phyloP scores from a whole-genome alignment of 2,113 vertebrate species.

The Mesoclemmys tuberculata region DNA sequence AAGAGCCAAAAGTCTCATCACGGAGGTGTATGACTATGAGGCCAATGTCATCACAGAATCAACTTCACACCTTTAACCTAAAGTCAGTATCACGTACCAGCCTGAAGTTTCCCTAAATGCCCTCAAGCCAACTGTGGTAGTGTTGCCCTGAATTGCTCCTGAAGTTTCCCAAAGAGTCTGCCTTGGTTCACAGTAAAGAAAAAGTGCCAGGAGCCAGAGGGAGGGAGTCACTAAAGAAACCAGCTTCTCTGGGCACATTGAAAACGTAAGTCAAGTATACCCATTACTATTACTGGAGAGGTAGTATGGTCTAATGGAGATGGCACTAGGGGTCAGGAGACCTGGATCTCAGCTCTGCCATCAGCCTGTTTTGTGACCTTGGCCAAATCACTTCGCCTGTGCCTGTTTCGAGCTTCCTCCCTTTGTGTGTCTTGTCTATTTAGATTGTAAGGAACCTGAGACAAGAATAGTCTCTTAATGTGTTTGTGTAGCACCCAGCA shows the following conservation, averaged over 20 bases:
- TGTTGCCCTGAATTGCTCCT: background rate
- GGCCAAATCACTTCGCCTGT: background rate
- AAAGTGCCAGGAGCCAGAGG: background rate
- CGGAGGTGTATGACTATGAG: background rate
- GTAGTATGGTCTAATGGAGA: background rate
- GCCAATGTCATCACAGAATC: background rate
- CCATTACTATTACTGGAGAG: background rate
- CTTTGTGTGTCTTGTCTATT: background rate
- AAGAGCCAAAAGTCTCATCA: background rate
- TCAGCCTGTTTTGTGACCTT: background rate
- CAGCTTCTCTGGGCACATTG: background rate
- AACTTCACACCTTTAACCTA: background rate
- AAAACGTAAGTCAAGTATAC: background rate
- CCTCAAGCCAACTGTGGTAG: background rate
- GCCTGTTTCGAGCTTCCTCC: background rate
- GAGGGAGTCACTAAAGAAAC: background rate
- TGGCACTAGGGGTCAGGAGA: background rate
- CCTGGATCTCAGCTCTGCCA: background rate
- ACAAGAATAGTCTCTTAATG: background rate
- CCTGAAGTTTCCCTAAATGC: background rate
- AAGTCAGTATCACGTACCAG: background rate
- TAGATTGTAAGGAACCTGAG: background rate
- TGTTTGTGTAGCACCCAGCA: background rate
- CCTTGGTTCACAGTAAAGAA: background rate
- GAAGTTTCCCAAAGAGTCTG: background rate